Evolutionary conservation across 2,797 vertebrate species (phyloP).

Genomic region (Steatocranus sp.): DNA sequence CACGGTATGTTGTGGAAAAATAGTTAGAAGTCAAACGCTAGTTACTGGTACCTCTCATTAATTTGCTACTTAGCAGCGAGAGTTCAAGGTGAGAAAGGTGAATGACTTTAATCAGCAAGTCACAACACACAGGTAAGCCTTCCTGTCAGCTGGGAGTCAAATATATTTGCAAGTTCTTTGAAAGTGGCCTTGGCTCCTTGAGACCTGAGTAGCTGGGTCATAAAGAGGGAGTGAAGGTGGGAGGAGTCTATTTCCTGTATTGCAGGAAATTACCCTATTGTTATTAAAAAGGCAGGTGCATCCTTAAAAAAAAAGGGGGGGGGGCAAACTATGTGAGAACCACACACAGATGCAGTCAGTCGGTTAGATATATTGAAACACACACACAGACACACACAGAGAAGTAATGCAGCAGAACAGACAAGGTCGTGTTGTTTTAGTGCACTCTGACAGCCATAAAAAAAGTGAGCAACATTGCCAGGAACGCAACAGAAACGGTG

Average conservation of each 20-base stretch:
- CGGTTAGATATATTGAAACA: not conserved
- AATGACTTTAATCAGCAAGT: conserved; percentile 9
- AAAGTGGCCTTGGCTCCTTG: conserved; percentile 56
- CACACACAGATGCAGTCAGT: not conserved
- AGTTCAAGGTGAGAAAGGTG: conserved; percentile 27
- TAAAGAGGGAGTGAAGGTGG: conserved; percentile 34
- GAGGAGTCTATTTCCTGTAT: conserved; percentile 79
- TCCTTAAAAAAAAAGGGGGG: conserved; percentile 69
- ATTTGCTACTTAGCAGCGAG: not conserved
- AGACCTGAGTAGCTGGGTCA: conserved; percentile 21
- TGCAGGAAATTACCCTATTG: conserved; percentile 80
- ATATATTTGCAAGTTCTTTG: conserved; percentile 60
- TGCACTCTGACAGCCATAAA: not conserved
- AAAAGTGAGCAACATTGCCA: not conserved
- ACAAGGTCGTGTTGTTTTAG: not conserved
- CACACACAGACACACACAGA: not conserved
- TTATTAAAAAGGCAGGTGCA: conserved; percentile 83
- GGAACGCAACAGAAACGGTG: not conserved
- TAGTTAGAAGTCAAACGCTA: not conserved
- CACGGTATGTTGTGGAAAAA: not conserved
- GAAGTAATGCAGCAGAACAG: not conserved
- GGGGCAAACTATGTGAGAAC: not conserved
- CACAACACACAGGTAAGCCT: conserved; percentile 13
- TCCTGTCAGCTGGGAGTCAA: conserved; percentile 8
- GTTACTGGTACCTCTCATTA: not conserved